Conservation (phyloP, 2,888 invertebrate genomes). For the Apamea epomidion region DNA sequence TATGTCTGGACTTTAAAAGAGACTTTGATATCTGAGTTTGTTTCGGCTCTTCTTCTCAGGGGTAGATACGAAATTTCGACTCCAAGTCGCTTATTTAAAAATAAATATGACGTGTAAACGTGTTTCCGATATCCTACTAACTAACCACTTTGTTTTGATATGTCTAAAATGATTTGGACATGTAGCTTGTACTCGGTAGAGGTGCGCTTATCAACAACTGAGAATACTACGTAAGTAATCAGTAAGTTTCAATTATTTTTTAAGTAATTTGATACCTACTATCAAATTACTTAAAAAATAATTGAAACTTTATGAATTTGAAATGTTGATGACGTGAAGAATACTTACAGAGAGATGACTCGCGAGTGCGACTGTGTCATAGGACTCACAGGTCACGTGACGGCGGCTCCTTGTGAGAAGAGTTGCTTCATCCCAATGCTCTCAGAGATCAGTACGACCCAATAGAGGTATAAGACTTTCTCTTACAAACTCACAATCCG, state of each 20-base stretch:
- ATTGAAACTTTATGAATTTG: not conserved
- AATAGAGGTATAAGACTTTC: not conserved
- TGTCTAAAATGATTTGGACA: not conserved
- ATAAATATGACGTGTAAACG: not conserved
- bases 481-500: not conserved
- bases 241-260: not conserved
- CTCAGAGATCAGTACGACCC: not conserved
- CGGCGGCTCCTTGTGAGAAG: not conserved
- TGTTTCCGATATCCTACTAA: not conserved
- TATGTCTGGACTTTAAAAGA: slow-evolving; percentile 1
- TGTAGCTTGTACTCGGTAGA: not conserved
- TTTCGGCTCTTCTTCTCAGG: not conserved
- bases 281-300: not conserved
- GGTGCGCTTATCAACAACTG: not conserved
- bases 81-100: not conserved
- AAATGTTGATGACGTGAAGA: not conserved
- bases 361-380: not conserved
- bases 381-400: not conserved
- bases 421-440: not conserved
- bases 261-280: not conserved
- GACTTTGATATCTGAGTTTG: not conserved
- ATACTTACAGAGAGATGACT: not conserved
- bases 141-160: not conserved
- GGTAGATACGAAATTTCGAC: not conserved
- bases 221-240: not conserved